A percentile compares a stretch with the other conserved stretches of the same genome.
Evolutionary conservation across 2,888 invertebrate species (phyloP).

Genomic region (Drosophila affinis): DNA sequence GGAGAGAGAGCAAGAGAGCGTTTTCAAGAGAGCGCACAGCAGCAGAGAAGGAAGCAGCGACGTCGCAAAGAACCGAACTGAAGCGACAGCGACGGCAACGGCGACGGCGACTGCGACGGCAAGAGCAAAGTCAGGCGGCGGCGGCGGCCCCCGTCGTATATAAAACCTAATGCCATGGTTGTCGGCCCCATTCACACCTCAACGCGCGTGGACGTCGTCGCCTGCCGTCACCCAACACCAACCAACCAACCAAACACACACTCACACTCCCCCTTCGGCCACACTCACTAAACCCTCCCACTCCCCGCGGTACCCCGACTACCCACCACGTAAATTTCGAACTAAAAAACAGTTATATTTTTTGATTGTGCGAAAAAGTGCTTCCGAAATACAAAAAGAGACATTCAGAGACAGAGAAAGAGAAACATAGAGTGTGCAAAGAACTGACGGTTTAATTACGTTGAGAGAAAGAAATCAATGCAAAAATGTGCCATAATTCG

Average conservation of each 20-base stretch:
- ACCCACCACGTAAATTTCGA: background rate
- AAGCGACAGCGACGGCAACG: background rate
- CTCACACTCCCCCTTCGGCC: background rate
- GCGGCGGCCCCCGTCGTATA: slow-evolving; percentile 51
- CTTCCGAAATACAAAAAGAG: slow-evolving; percentile 9
- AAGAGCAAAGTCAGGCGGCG: slow-evolving; percentile 45
- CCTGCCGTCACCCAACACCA: slow-evolving; percentile 35
- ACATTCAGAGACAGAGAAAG: background rate
- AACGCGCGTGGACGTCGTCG: slow-evolving; percentile 66
- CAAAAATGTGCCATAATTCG: slow-evolving; percentile 82
- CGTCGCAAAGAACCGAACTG: background rate
- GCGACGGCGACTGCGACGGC: slow-evolving; percentile 11
- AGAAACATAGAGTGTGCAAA: background rate
- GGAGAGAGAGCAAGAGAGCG: slow-evolving; percentile 11
- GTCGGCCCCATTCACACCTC: slow-evolving; percentile 61
- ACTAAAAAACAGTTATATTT: slow-evolving; percentile 9
- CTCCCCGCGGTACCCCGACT: background rate
- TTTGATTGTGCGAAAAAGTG: slow-evolving; percentile 14
- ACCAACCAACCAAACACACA: slow-evolving; percentile 2
- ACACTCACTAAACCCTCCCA: background rate
- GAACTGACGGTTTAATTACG: background rate
- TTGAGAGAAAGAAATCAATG: slow-evolving; percentile 53
- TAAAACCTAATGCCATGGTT: slow-evolving; percentile 57
- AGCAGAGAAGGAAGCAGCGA: slow-evolving; percentile 29
- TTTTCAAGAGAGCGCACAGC: background rate